phyloP scores from a whole-genome alignment of 2,797 vertebrate genomes.

The Chaetodon trifasciatus region DNA sequence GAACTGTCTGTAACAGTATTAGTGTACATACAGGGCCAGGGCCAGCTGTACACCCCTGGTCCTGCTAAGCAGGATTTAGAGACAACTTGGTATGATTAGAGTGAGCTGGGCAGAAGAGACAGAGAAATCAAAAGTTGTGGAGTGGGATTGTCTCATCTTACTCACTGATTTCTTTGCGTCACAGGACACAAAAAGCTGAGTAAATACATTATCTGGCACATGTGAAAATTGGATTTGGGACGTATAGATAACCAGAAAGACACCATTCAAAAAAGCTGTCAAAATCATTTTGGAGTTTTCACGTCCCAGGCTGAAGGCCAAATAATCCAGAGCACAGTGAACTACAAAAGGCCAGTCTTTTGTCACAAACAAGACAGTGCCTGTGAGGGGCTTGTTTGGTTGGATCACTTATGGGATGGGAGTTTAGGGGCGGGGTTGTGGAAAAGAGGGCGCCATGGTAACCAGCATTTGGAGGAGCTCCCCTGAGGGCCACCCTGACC shows the following conservation, averaged over 20 bases:
- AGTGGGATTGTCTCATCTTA: neutral
- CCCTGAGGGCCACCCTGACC: conserved; percentile 59
- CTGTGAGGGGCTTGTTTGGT: conserved; percentile 15
- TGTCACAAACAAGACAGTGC: conserved; percentile 7
- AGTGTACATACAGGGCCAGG: conserved; percentile 61
- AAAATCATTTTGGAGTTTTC: neutral
- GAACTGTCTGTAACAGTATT: conserved; percentile 76
- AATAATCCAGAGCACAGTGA: conserved; percentile 3
- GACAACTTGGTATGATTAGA: conserved; percentile 81
- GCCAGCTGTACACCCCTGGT: conserved; percentile 77
- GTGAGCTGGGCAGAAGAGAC: conserved; percentile 39
- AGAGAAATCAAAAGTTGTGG: conserved; percentile 66
- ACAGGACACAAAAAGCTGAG: neutral
- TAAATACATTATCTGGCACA: conserved; percentile 31
- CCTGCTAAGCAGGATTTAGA: conserved; percentile 81
- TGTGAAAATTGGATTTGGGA: conserved; percentile 22
- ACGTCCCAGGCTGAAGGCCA: conserved; percentile 22
- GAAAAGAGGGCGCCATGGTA: conserved; percentile 50
- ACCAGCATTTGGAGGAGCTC: conserved; percentile 53
- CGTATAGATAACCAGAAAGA: neutral
- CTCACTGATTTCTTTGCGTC: conserved; percentile 30
- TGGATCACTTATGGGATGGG: conserved; percentile 30
- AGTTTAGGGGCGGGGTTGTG: conserved; percentile 32
- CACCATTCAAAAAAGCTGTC: neutral
- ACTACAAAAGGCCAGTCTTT: neutral